Conservation (phyloP, 2,888 invertebrate genomes). For the Plebejus argus region DNA sequence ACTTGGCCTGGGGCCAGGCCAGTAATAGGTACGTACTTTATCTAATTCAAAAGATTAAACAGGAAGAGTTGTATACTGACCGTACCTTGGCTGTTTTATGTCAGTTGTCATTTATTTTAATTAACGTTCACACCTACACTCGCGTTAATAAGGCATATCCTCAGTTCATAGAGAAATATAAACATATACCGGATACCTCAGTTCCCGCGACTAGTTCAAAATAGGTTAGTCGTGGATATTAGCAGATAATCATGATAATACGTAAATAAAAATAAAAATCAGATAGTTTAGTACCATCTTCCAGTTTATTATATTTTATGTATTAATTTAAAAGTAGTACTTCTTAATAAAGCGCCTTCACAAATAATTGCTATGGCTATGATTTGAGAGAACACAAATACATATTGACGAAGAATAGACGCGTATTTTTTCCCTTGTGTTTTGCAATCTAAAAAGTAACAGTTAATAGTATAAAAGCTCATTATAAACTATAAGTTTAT, state of each 20-base stretch:
- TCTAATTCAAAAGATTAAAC: conserved; percentile 43
- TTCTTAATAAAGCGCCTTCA: too few relatives aligned
- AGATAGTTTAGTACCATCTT: background rate
- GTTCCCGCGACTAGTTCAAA: background rate
- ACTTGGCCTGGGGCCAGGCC: conserved; percentile 65
- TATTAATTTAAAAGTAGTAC: too few relatives aligned
- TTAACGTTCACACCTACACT: background rate
- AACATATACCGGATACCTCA: too few relatives aligned
- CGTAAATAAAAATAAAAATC: background rate
- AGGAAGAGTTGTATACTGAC: conserved; percentile 35
- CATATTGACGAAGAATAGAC: too few relatives aligned
- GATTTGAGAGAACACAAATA: too few relatives aligned
- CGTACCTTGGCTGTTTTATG: conserved; percentile 13
- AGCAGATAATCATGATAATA: background rate
- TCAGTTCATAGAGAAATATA: too few relatives aligned
- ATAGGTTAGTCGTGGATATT: background rate
- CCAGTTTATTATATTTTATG: too few relatives aligned
- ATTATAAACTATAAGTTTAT: background rate
- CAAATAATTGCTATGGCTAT: too few relatives aligned
- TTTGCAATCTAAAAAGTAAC: too few relatives aligned
- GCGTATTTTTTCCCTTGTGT: too few relatives aligned
- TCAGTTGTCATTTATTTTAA: background rate
- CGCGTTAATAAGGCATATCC: background rate
- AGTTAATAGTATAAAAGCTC: background rate
- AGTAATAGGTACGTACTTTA: conserved; percentile 49